A percentile compares a stretch with the other conserved stretches of the same genome.
These are phyloP conservation scores for Ramphastos sulfuratus DNA, from an alignment of 2,113 vertebrate genomes.

Conservation along the genomic window DNA sequence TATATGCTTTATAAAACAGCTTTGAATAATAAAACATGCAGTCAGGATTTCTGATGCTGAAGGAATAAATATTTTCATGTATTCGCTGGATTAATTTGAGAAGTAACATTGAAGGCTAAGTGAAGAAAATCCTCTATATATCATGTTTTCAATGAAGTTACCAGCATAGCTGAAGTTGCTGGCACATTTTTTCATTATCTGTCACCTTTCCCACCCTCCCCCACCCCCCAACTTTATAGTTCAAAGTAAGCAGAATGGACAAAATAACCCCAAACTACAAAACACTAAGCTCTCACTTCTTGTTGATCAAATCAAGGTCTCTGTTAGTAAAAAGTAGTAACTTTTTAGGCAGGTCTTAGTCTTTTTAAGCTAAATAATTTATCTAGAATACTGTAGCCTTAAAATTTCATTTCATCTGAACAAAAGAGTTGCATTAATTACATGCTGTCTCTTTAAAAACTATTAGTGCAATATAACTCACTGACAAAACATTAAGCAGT, in stretches of 20 bases:
- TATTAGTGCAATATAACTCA: too few relatives aligned
- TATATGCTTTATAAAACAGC: not conserved
- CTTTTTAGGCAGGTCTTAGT: conserved; percentile 16
- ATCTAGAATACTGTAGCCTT: not conserved
- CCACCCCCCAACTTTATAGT: not conserved
- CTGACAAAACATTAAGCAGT: too few relatives aligned
- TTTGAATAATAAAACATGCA: not conserved
- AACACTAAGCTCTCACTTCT: conserved; percentile 56
- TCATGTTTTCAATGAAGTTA: not conserved
- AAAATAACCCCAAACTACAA: not conserved
- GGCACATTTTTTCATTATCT: not conserved
- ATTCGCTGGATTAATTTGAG: not conserved
- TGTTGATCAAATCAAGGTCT: conserved; percentile 57
- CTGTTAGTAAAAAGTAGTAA: conserved; percentile 21
- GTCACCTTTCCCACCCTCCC: too few relatives aligned
- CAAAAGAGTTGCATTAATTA: not conserved
- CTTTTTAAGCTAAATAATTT: conserved; percentile 38
- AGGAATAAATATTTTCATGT: not conserved
- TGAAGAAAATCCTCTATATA: not conserved
- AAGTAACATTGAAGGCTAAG: not conserved
- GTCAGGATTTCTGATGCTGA: not conserved
- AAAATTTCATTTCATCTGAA: conserved; percentile 1
- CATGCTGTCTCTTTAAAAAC: too few relatives aligned
- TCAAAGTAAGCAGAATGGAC: conserved; percentile 44
- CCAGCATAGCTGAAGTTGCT: conserved; percentile 24